A percentile compares a stretch with the other conserved stretches of the same genome.
phyloP scores from a whole-genome alignment of 2,888 invertebrate genomes.

The Macrosiphum euphorbiae region DNA sequence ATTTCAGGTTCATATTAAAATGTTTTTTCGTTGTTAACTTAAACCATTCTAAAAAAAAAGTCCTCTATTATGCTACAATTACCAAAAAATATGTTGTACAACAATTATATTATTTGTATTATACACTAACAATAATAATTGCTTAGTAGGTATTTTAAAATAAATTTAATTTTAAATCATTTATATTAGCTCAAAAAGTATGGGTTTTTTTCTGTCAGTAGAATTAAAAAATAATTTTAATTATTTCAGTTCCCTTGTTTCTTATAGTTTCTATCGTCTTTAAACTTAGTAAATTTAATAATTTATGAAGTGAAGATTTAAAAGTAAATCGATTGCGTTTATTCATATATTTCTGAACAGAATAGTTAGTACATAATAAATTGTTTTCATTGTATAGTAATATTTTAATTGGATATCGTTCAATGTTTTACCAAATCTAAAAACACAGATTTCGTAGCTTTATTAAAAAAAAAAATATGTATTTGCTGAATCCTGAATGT shows the following conservation, averaged over 20 bases:
- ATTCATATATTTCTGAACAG: not conserved
- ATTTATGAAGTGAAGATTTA: not conserved
- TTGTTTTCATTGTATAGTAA: not conserved
- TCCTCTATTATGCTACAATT: not conserved
- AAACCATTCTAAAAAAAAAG: not conserved
- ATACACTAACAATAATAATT: not conserved
- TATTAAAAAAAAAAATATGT: not conserved
- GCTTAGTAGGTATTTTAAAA: not conserved
- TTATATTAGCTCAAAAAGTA: not conserved
- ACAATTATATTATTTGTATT: not conserved
- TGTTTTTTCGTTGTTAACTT: not conserved
- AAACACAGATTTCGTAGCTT: not conserved
- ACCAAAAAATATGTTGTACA: not conserved
- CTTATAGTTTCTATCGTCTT: not conserved
- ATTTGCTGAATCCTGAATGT: not conserved
- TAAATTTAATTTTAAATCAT: not conserved
- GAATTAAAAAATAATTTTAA: not conserved
- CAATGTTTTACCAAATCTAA: no score
- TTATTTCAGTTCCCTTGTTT: not conserved
- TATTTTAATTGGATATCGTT: not conserved
- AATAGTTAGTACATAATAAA: not conserved
- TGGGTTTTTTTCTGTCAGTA: not conserved
- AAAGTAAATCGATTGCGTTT: not conserved
- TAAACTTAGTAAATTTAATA: not conserved
- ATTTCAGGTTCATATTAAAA: not conserved